A percentile compares a stretch with the other conserved stretches of the same genome.
These are phyloP conservation scores for Nephotettix cincticeps DNA, from an alignment of 1,140 invertebrate species.

Conservation along the genomic window DNA sequence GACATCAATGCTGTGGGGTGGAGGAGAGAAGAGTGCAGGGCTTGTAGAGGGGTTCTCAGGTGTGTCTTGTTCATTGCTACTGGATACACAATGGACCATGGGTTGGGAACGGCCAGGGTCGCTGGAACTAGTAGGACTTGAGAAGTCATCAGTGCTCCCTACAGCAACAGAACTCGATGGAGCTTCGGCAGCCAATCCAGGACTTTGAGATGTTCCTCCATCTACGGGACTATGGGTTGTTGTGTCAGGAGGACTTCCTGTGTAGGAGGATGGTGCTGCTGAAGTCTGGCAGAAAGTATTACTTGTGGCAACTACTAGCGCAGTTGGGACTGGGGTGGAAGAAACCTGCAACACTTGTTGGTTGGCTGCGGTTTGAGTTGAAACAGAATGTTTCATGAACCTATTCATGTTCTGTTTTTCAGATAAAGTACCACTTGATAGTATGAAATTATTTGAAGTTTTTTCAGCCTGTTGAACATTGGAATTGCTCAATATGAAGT, in stretches of 20 bases:
- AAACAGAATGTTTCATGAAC: slow-evolving; percentile 60
- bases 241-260: slow-evolving; percentile 68
- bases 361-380: slow-evolving; percentile 68
- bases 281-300: slow-evolving; percentile 56
- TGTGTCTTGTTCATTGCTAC: slow-evolving; percentile 52
- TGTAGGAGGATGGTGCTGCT: slow-evolving; percentile 42
- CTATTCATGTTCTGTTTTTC: slow-evolving; percentile 20
- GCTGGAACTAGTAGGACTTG: slow-evolving; percentile 36
- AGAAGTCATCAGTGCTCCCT: slow-evolving; percentile 37
- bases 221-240: slow-evolving; percentile 74
- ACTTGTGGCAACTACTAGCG: slow-evolving; percentile 53
- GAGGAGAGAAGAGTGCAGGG: slow-evolving; percentile 18
- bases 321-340: slow-evolving; percentile 32
- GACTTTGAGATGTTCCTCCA: slow-evolving; percentile 43
- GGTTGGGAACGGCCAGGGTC: slow-evolving; percentile 35
- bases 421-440: slow-evolving; percentile 32
- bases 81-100: slow-evolving; percentile 83
- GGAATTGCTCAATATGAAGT: slow-evolving; percentile 32
- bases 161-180: slow-evolving; percentile 46
- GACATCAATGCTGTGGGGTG: neutral
- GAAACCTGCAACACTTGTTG: slow-evolving; percentile 44
- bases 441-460: slow-evolving; percentile 35
- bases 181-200: slow-evolving; percentile 48
- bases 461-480: slow-evolving; percentile 44
- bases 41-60: neutral